Evolutionary conservation across 2,888 invertebrate species (phyloP).

Genomic region (Caenorhabditis uteleia): DNA sequence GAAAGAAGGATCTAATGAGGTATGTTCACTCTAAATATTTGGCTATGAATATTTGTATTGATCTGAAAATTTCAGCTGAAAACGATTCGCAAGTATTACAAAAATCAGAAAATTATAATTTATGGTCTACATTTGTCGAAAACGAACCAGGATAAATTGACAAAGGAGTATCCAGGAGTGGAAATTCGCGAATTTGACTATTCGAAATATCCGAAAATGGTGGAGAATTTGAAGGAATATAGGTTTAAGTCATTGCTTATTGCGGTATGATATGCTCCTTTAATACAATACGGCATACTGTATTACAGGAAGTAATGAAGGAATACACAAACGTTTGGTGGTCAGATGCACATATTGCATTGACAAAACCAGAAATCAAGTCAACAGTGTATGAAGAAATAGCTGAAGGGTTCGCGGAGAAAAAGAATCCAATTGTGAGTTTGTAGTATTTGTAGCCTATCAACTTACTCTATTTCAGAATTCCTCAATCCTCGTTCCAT

Average conservation of each 20-base stretch:
- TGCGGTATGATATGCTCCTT: no score
- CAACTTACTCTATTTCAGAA: no score
- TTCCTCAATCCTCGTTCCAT: slow-evolving; percentile 17
- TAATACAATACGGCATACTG: no score
- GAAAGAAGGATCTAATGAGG: slow-evolving; percentile 9
- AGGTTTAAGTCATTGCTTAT: slow-evolving; percentile 31
- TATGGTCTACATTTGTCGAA: slow-evolving; percentile 12
- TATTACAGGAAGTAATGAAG: slow-evolving; percentile 20
- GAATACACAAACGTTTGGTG: slow-evolving; percentile 29
- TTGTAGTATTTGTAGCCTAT: no score
- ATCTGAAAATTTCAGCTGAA: slow-evolving; percentile 3
- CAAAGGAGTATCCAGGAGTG: no score
- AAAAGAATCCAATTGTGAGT: no score
- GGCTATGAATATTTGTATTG: no score
- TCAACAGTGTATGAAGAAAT: no score
- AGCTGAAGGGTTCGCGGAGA: no score
- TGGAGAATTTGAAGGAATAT: slow-evolving; percentile 23
- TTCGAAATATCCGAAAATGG: slow-evolving; percentile 14
- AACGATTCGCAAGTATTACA: slow-evolving; percentile 15
- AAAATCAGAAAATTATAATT: slow-evolving; percentile 9
- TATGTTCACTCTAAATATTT: neutral
- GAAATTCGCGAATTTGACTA: slow-evolving; percentile 20
- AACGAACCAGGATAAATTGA: neutral
- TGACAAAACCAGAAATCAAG: slow-evolving; percentile 18
- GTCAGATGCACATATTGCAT: slow-evolving; percentile 30